A percentile compares a stretch with the other conserved stretches of the same genome.
phyloP scores from a whole-genome alignment of 2,888 invertebrate genomes.

The Perdita meconis region DNA sequence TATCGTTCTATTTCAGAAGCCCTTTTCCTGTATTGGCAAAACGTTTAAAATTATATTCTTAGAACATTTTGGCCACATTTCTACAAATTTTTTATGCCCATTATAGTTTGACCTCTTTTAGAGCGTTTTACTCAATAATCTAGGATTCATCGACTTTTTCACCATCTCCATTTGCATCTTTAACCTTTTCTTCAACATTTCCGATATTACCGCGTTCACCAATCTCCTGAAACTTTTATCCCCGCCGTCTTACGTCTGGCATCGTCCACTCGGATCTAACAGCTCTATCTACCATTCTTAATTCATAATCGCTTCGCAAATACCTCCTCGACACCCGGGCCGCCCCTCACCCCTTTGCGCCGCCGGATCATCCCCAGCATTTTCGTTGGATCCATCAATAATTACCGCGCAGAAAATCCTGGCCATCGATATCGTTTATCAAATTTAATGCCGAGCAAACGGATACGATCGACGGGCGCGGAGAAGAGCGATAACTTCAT shows the following conservation, averaged over 20 bases:
- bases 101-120: no score
- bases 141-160: no score
- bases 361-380: no score
- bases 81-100: no score
- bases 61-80: neutral
- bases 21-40: neutral
- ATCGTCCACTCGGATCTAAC: neutral
- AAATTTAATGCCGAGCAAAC: conserved; percentile 24
- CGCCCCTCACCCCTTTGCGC: neutral
- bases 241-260: neutral
- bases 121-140: no score
- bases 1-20: neutral
- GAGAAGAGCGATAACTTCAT: conserved; percentile 37
- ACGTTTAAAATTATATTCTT: neutral
- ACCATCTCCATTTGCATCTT: no score
- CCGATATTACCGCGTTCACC: no score
- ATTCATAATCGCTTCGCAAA: no score
- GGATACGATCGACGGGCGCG: conserved; percentile 39
- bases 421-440: conserved; percentile 27
- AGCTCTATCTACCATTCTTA: neutral
- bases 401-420: conserved; percentile 16
- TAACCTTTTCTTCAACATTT: no score
- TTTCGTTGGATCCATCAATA: neutral
- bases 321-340: neutral
- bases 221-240: neutral